A percentile compares a stretch with the other conserved stretches of the same genome.
phyloP scores from a whole-genome alignment of 2,113 vertebrate species.

The Speoplatyrhinus poulsoni region DNA sequence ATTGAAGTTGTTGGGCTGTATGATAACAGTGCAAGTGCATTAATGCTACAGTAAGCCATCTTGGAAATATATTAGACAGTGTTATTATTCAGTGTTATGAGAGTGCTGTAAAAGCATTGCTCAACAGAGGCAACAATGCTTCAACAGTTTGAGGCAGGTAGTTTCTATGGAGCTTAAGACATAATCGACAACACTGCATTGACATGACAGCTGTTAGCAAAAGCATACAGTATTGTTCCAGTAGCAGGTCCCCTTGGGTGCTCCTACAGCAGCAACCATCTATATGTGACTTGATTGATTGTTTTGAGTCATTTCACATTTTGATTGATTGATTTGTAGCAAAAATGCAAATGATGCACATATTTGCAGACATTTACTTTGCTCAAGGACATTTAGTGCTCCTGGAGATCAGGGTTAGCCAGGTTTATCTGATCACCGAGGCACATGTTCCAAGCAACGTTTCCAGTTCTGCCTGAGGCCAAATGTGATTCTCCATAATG shows the following conservation, averaged over 20 bases:
- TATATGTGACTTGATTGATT: no score
- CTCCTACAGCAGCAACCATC: constrained; percentile 12
- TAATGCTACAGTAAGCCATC: constrained; percentile 38
- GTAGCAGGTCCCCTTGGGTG: constrained; percentile 35
- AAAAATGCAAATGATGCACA: no score
- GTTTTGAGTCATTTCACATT: no score
- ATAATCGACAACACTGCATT: constrained; percentile 61
- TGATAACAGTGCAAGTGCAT: constrained; percentile 47
- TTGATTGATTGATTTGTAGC: no score
- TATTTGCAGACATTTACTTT: no score
- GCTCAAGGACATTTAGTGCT: no score
- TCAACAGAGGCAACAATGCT: constrained; percentile 54
- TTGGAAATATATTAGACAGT: constrained; percentile 61
- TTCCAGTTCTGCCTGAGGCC: no score
- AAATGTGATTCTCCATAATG: no score
- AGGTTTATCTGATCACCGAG: no score
- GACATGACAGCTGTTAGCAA: constrained; percentile 60
- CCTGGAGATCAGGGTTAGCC: no score
- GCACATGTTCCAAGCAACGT: no score
- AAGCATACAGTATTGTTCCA: constrained; percentile 15
- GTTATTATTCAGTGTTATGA: constrained; percentile 54
- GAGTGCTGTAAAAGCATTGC: constrained; percentile 57
- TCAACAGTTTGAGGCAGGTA: constrained; percentile 62
- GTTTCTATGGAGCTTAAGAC: constrained; percentile 67
- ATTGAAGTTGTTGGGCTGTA: background rate